Percentiles rank a stretch among this genome's conserved stretches.
phyloP scores from a whole-genome alignment of 2,888 invertebrate species.

The Melikaiella ostensackeni region DNA sequence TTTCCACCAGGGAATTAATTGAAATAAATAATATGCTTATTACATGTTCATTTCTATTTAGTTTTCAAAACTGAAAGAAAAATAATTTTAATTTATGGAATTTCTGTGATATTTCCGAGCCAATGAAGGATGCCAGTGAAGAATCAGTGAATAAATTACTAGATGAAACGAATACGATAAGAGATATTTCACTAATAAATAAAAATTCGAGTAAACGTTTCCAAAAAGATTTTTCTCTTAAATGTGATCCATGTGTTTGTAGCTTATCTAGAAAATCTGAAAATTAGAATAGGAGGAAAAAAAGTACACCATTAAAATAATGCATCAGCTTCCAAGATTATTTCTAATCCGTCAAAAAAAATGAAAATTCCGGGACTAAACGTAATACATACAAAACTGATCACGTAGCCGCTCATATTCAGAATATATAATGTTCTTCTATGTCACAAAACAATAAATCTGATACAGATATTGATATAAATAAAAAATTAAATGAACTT shows the following conservation, averaged over 20 bases:
- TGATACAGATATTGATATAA: neutral
- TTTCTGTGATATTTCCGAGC: neutral
- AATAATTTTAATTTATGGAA: neutral
- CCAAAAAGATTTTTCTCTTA: too few relatives aligned
- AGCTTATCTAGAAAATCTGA: too few relatives aligned
- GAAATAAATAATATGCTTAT: too few relatives aligned
- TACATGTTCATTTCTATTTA: too few relatives aligned
- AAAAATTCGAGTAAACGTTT: too few relatives aligned
- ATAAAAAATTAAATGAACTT: neutral
- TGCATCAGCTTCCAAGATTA: neutral
- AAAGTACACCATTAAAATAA: neutral
- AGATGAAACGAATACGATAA: neutral
- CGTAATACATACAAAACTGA: too few relatives aligned
- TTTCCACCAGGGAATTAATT: too few relatives aligned
- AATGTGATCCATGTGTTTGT: too few relatives aligned
- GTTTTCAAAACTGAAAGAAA: neutral
- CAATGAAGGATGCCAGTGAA: slow-evolving; percentile 22
- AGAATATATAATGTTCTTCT: neutral
- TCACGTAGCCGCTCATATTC: neutral
- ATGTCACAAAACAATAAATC: neutral
- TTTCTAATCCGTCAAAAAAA: neutral
- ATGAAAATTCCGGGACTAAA: too few relatives aligned
- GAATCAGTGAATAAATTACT: neutral
- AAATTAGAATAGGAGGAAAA: neutral
- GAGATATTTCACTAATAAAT: neutral